Percentiles rank a stretch among this genome's conserved stretches.
phyloP scores from a whole-genome alignment of 2,797 vertebrate genomes.

The Parotocinclus haroldoi region DNA sequence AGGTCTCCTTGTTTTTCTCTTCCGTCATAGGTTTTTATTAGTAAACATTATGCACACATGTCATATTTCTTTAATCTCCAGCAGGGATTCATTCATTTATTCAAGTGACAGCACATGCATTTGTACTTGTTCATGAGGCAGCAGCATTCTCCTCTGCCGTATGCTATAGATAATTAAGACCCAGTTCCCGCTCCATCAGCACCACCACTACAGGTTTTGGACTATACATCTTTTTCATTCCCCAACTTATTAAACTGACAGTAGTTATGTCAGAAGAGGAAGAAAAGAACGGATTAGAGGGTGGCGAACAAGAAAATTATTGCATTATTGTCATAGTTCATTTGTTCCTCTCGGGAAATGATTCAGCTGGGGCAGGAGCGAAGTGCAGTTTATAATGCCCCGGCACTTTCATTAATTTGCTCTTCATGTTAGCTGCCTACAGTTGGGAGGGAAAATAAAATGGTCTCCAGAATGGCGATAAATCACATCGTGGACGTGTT shows the following conservation, averaged over 20 bases:
- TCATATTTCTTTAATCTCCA: too few relatives aligned
- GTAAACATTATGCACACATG: too few relatives aligned
- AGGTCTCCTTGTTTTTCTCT: too few relatives aligned
- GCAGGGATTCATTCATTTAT: too few relatives aligned
- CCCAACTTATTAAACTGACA: not conserved
- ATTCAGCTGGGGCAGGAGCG: conserved; percentile 40
- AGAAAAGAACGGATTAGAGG: conserved; percentile 20
- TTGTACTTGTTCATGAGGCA: too few relatives aligned
- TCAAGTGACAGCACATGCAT: too few relatives aligned
- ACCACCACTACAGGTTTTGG: too few relatives aligned
- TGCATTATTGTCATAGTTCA: conserved; percentile 42
- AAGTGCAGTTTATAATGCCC: conserved; percentile 55
- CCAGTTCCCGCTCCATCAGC: conserved; percentile 3
- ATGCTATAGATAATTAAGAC: conserved; percentile 53
- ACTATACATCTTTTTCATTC: not conserved
- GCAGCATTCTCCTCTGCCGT: conserved; percentile 58
- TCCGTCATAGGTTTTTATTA: too few relatives aligned
- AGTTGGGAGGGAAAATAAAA: conserved; percentile 59
- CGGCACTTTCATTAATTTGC: conserved; percentile 57
- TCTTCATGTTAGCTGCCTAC: conserved; percentile 51
- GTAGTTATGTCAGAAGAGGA: not conserved
- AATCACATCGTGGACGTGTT: conserved; percentile 53
- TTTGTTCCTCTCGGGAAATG: conserved; percentile 39
- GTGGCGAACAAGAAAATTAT: conserved; percentile 22
- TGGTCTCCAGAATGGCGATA: conserved; percentile 48